These are phyloP conservation scores for Rotaria magnacalcarata DNA, from an alignment of 2,888 invertebrate species.

Conservation along the genomic window DNA sequence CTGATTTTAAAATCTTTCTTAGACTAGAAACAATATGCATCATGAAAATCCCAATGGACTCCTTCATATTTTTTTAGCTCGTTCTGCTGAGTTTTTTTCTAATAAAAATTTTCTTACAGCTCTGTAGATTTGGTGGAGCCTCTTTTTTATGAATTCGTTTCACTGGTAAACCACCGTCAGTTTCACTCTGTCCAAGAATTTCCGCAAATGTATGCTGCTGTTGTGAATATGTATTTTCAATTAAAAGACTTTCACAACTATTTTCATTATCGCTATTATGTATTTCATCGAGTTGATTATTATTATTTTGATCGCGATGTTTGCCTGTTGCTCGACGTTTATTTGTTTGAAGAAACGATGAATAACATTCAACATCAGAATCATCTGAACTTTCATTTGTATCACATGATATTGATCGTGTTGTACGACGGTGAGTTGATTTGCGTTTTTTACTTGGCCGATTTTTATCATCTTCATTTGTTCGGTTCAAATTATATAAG, in stretches of 20 bases:
- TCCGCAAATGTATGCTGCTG: conserved; percentile 13
- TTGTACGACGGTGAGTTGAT: background rate
- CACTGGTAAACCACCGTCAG: conserved; percentile 36
- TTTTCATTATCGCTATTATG: conserved; percentile 24
- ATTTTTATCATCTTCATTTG: background rate
- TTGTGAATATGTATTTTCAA: conserved; percentile 24
- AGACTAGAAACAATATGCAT: too few species aligned
- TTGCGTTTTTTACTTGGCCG: background rate
- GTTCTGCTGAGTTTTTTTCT: too few species aligned
- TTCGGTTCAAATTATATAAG: background rate
- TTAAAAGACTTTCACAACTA: conserved; percentile 27
- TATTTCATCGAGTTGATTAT: background rate
- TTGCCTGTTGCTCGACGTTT: background rate
- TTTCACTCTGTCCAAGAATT: conserved; percentile 25
- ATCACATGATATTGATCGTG: background rate
- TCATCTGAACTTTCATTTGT: conserved; percentile 6
- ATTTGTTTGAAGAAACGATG: conserved; percentile 1
- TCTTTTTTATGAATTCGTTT: conserved; percentile 38
- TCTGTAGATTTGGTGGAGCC: background rate
- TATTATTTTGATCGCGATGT: conserved; percentile 38
- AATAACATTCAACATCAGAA: conserved; percentile 16
- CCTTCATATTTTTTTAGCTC: too few species aligned
- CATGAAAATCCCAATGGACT: too few species aligned
- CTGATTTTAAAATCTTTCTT: too few species aligned
- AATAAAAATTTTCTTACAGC: background rate